phyloP scores from a whole-genome alignment of 2,888 invertebrate species.

The Drosophila mayaguana region DNA sequence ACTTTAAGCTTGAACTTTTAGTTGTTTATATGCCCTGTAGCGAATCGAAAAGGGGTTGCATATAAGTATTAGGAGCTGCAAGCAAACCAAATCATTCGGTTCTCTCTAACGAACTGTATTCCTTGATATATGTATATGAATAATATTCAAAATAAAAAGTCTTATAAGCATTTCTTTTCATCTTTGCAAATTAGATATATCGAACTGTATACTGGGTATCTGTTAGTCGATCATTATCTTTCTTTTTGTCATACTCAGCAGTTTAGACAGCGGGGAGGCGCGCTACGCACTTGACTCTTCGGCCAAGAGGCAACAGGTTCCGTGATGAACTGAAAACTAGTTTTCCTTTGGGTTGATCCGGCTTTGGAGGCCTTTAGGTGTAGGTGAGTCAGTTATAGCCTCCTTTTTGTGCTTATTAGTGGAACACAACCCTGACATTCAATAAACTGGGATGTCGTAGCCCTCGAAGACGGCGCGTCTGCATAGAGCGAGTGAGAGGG shows the following conservation, averaged over 20 bases:
- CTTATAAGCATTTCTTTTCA: background rate
- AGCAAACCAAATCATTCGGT: background rate
- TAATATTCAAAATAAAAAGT: background rate
- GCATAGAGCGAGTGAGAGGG: slow-evolving; percentile 11
- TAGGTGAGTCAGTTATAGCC: slow-evolving; percentile 57
- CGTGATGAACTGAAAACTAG: slow-evolving; percentile 37
- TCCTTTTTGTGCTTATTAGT: slow-evolving; percentile 46
- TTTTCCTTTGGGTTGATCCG: slow-evolving; percentile 17
- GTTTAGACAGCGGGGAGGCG: background rate
- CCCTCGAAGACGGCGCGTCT: slow-evolving; percentile 45
- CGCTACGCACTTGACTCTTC: slow-evolving; percentile 36
- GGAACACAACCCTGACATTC: slow-evolving; percentile 75
- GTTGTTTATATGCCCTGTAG: background rate
- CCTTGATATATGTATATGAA: background rate
- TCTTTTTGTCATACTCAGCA: background rate
- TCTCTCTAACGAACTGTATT: background rate
- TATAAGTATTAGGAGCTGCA: background rate
- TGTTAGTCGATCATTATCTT: background rate
- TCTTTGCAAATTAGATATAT: background rate
- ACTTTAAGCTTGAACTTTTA: slow-evolving; percentile 20
- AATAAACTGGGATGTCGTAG: slow-evolving; percentile 38
- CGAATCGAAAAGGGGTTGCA: background rate
- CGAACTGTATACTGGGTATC: background rate
- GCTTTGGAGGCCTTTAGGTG: slow-evolving; percentile 54
- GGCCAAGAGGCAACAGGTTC: slow-evolving; percentile 10